phyloP scores from a whole-genome alignment of 1,140 invertebrate species.

The Pogonomyrmex californicus region DNA sequence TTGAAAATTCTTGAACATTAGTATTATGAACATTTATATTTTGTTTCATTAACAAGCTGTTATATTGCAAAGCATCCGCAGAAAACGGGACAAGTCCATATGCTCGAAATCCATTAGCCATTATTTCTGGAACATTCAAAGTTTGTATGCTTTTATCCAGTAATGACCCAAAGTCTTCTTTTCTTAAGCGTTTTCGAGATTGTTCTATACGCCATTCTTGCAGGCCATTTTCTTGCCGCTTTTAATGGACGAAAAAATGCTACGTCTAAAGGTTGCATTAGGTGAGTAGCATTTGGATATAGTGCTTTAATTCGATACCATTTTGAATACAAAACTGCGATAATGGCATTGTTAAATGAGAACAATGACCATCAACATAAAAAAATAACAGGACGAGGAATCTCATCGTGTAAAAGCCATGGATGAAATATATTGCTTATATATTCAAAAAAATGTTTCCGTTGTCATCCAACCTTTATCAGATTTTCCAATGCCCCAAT shows the following conservation, averaged over 20 bases:
- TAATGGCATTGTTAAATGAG: conserved; percentile 77
- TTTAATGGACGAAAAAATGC: conserved; percentile 77
- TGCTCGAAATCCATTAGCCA: conserved; percentile 11
- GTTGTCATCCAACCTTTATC: background rate
- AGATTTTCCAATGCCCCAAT: background rate
- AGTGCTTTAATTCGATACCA: conserved; percentile 76
- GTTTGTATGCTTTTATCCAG: background rate
- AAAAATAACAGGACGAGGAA: conserved; percentile 77
- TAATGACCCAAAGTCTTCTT: conserved; percentile 2
- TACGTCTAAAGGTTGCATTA: conserved; percentile 82
- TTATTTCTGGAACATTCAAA: conserved; percentile 13
- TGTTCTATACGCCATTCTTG: conserved; percentile 8
- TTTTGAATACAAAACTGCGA: conserved; percentile 78
- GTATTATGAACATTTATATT: background rate
- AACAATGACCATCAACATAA: conserved; percentile 82
- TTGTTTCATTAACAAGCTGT: background rate
- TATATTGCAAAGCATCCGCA: background rate
- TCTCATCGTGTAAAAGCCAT: background rate
- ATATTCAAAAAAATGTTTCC: background rate
- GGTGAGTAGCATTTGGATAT: conserved; percentile 80
- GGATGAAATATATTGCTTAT: background rate
- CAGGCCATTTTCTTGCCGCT: conserved; percentile 13
- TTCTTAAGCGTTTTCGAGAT: background rate
- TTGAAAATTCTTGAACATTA: background rate
- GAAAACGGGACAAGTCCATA: conserved; percentile 8